A percentile compares a stretch with the other conserved stretches of the same genome.
These are phyloP conservation scores for Cephus rjabovi DNA, from an alignment of 2,888 invertebrate genomes.

Conservation along the genomic window DNA sequence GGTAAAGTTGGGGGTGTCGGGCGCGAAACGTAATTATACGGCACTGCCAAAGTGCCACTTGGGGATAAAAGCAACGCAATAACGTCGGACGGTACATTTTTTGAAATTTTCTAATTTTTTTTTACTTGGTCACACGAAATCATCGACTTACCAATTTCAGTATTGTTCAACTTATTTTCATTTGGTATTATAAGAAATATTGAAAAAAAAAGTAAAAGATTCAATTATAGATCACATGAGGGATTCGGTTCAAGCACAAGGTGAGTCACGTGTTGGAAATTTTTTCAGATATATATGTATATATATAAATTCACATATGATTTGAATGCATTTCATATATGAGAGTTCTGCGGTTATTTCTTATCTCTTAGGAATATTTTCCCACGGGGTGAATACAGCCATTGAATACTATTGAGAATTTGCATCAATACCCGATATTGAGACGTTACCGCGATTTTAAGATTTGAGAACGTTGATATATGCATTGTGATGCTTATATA, in stretches of 20 bases:
- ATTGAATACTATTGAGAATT: not conserved
- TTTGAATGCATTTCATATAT: not conserved
- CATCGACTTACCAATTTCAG: not conserved
- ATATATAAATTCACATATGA: not conserved
- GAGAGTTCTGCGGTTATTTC: not conserved
- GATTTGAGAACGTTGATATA: no score
- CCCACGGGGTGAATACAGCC: not conserved
- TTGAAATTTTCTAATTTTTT: not conserved
- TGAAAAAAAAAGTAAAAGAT: not conserved
- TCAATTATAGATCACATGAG: not conserved
- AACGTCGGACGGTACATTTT: not conserved
- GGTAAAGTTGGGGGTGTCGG: not conserved
- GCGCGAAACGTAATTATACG: not conserved
- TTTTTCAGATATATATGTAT: not conserved
- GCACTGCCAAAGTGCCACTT: not conserved
- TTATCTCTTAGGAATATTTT: not conserved
- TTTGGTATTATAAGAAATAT: not conserved
- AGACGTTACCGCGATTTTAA: not conserved
- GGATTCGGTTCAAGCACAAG: not conserved
- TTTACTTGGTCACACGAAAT: not conserved
- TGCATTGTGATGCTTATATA: no score
- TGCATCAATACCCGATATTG: not conserved
- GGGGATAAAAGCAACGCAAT: not conserved
- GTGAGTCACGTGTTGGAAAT: not conserved
- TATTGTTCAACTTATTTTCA: not conserved